Evolutionary conservation across 2,888 invertebrate genomes (phyloP), one percentile per base, ranked within the genome.

Genomic region (Formica aserva): DNA sequence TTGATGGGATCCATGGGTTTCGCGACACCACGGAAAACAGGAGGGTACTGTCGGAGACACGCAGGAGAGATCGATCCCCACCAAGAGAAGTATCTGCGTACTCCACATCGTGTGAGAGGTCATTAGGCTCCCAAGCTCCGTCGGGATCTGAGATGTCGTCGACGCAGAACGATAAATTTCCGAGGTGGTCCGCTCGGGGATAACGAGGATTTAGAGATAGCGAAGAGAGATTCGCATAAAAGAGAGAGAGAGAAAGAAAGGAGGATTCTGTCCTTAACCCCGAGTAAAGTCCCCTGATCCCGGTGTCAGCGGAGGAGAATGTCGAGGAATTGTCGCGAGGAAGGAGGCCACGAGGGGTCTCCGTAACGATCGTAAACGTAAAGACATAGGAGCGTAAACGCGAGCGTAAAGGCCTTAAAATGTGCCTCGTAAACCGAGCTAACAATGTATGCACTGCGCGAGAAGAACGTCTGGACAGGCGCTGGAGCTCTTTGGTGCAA

Each of bases 351-450:
- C 88, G 83, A 87, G 86, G 86, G 87, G 80, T 83, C 87, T 88
- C 76, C 85, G 87, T 87, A 89, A 91, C 87, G 92, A 91, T 90
- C 92, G 92, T 93, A 92, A 93, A 91, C 90, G 90, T 92, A 92
- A 92, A 88, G 84, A 84, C 87, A 89, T 81, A 89, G 86, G 85
- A 88, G 89, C 89, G 90, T 91, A 91, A 91, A 91, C 88, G 90
- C 89, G 88, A 90, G 85, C 87, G 88, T 91, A 90, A 91, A 91
- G 86, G 87, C 74, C 83, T 90, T 91, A 91, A 90, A 91, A 87
- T 91, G 92, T 90, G 92, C 81, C 92, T 91, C 91, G 90, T 91
- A 91, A 91, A 91, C 86, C 87, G 88, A 83, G 82, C 89, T 92
- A 91, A 91, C 91, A 91, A 92, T 91, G 91, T 92, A 87, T 87